These are phyloP conservation scores for Agapetus fuscipes DNA, from an alignment of 2,888 invertebrate genomes.

Conservation along the genomic window DNA sequence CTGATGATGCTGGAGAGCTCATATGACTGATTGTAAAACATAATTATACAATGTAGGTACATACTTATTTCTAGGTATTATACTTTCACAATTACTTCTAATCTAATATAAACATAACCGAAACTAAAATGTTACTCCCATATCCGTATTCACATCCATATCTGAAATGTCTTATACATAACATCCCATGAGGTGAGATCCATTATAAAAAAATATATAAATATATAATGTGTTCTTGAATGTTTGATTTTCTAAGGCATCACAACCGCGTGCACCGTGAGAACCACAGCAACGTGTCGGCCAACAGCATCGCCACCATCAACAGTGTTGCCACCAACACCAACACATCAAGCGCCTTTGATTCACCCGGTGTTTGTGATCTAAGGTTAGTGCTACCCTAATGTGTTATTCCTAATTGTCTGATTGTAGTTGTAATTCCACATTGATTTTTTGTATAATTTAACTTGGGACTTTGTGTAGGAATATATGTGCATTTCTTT, in stretches of 20 bases:
- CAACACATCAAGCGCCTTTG: constrained; percentile 34
- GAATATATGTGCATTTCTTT: not conserved
- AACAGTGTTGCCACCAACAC: constrained; percentile 40
- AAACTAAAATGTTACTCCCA: too few species aligned
- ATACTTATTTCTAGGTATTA: too few species aligned
- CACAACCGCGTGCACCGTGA: constrained; percentile 66
- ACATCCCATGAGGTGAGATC: too few species aligned
- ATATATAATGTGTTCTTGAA: too few species aligned
- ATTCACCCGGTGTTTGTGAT: constrained; percentile 44
- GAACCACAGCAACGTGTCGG: constrained; percentile 46
- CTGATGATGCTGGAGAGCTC: too few species aligned
- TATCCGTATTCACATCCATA: too few species aligned
- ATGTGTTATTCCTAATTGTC: not conserved
- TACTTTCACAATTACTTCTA: too few species aligned
- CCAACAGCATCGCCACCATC: constrained; percentile 43
- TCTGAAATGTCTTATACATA: too few species aligned
- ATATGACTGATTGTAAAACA: too few species aligned
- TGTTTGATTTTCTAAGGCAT: constrained; percentile 47
- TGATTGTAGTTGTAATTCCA: not conserved
- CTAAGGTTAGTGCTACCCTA: constrained; percentile 30
- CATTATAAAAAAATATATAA: not conserved
- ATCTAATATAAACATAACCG: too few species aligned
- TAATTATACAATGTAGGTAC: too few species aligned
- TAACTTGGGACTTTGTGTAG: not conserved
- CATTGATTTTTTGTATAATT: constrained; percentile 4